A percentile compares a stretch with the other conserved stretches of the same genome.
phyloP scores from a whole-genome alignment of 2,113 vertebrate species.

The Crotalus horridus region DNA sequence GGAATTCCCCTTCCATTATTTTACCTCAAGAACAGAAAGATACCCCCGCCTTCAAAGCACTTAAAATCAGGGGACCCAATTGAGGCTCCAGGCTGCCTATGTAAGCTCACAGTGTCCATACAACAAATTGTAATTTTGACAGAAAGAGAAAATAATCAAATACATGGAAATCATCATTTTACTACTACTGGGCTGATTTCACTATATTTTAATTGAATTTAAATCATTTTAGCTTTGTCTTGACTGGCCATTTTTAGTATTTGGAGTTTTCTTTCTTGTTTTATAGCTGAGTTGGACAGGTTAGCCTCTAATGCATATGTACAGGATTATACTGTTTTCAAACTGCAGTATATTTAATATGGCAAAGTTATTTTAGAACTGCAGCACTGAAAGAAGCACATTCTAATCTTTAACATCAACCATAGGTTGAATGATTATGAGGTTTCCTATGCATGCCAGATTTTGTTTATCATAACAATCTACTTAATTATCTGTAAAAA shows the following conservation, averaged over 20 bases:
- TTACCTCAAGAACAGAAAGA: background rate
- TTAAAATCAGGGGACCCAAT: background rate
- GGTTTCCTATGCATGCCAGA: background rate
- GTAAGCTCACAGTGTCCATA: background rate
- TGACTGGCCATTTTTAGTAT: background rate
- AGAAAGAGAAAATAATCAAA: background rate
- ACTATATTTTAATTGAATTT: background rate
- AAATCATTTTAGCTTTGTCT: background rate
- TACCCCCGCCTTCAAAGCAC: background rate
- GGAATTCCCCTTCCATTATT: background rate
- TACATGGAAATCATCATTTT: background rate
- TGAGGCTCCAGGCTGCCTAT: background rate
- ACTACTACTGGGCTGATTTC: background rate
- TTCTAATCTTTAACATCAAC: background rate
- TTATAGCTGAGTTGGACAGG: background rate
- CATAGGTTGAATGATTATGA: background rate
- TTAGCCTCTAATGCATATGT: background rate
- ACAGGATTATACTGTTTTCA: background rate
- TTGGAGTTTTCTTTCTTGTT: background rate
- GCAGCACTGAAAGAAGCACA: background rate
- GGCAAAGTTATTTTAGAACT: background rate
- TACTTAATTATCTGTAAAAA: background rate
- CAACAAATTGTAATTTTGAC: background rate
- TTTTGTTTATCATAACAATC: background rate
- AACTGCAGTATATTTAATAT: background rate